These are phyloP conservation scores for Dufourea novaeangliae DNA, from an alignment of 1,140 invertebrate genomes.

Conservation along the genomic window DNA sequence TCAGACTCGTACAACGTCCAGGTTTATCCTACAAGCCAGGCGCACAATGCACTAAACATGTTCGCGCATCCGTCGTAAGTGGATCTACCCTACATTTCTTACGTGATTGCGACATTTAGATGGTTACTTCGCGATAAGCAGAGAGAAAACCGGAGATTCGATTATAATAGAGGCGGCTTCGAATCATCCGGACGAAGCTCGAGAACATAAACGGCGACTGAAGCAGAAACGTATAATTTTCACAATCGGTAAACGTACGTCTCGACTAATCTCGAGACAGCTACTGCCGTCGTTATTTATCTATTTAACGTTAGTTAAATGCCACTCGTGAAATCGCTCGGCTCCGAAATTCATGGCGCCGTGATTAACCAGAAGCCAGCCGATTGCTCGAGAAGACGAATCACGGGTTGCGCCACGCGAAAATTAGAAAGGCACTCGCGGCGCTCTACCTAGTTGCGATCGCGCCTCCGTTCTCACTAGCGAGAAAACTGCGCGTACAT, in stretches of 20 bases:
- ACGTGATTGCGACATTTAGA: constrained; percentile 54
- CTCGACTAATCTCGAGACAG: not conserved
- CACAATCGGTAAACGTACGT: too few species aligned
- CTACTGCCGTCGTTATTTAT: too few species aligned
- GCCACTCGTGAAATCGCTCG: too few species aligned
- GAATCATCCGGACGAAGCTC: not conserved
- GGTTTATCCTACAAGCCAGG: constrained; percentile 14
- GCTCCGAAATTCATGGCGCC: too few species aligned
- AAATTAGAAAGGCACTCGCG: constrained; percentile 70
- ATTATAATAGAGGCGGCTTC: constrained; percentile 19
- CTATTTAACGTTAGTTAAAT: too few species aligned
- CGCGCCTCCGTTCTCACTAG: constrained; percentile 41
- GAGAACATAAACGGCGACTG: not conserved
- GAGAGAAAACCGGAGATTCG: constrained; percentile 42
- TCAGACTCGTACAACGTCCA: constrained; percentile 16
- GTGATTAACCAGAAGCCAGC: constrained; percentile 64
- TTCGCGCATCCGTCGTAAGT: constrained; percentile 30
- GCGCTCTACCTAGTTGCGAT: constrained; percentile 64
- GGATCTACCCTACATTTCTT: constrained; percentile 29
- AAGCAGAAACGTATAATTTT: not conserved
- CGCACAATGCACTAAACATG: constrained; percentile 32
- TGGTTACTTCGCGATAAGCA: constrained; percentile 27
- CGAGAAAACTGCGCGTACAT: constrained; percentile 11
- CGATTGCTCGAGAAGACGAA: constrained; percentile 62
- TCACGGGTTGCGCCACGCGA: constrained; percentile 63